Evolutionary conservation across 2,888 invertebrate species (phyloP).

Genomic region (Tetrapedia diversipes): DNA sequence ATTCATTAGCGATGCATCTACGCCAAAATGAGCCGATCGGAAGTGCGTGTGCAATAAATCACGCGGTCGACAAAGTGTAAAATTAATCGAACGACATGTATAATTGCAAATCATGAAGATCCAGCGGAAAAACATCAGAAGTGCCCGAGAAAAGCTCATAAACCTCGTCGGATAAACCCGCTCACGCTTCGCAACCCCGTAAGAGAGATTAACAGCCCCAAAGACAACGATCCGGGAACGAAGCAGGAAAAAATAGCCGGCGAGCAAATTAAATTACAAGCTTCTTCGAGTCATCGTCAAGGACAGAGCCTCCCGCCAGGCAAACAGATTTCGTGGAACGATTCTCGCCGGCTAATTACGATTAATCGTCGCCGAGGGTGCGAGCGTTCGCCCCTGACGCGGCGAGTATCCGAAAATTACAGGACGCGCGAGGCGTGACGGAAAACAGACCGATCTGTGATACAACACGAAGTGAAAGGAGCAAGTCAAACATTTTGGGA

Average conservation of each 20-base stretch:
- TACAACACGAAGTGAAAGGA: slow-evolving; percentile 23
- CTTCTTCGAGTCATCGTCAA: slow-evolving; percentile 4
- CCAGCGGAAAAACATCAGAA: too few species aligned
- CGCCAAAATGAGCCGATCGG: too few species aligned
- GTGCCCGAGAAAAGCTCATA: background rate
- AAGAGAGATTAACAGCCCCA: slow-evolving; percentile 6
- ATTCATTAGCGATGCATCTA: too few species aligned
- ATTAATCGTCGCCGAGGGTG: slow-evolving; percentile 20
- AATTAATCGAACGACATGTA: too few species aligned
- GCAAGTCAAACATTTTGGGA: slow-evolving; percentile 36
- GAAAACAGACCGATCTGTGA: slow-evolving; percentile 33
- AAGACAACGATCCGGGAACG: background rate
- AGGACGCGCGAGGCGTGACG: background rate
- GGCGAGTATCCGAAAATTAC: slow-evolving; percentile 25
- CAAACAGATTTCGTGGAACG: slow-evolving; percentile 14
- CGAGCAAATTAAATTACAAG: slow-evolving; percentile 51
- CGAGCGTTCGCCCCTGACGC: background rate
- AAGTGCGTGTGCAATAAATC: too few species aligned
- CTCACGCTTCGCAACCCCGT: background rate
- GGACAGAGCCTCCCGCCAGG: background rate
- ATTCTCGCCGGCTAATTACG: slow-evolving; percentile 21
- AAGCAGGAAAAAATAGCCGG: slow-evolving; percentile 21
- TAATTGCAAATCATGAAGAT: too few species aligned
- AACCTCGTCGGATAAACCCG: background rate
- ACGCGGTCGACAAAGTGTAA: too few species aligned